These are phyloP conservation scores for Xyliphius kryptos DNA, from an alignment of 2,113 vertebrate genomes.

Conservation along the genomic window DNA sequence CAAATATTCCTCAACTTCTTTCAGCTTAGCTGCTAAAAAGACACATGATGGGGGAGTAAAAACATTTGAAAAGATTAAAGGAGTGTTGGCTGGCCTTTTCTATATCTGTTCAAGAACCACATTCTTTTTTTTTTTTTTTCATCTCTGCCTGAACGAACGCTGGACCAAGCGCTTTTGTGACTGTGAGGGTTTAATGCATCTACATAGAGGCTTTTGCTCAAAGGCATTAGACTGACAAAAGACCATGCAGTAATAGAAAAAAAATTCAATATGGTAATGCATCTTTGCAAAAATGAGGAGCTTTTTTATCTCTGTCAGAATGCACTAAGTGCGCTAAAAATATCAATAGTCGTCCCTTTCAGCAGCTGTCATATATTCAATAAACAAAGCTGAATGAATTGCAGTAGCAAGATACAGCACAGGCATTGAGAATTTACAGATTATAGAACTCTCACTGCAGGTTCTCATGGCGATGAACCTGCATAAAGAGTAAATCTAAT, in stretches of 20 bases:
- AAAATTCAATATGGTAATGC: constrained; percentile 43
- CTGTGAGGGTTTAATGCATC: constrained; percentile 29
- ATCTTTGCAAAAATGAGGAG: constrained; percentile 24
- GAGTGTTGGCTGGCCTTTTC: constrained; percentile 22
- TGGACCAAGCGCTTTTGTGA: constrained; percentile 34
- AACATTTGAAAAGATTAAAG: constrained; percentile 34
- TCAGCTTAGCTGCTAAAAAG: constrained; percentile 14
- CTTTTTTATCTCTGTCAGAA: no score
- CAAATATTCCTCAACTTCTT: background rate
- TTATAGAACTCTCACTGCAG: no score
- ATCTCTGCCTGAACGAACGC: constrained; percentile 19
- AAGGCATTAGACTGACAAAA: constrained; percentile 40
- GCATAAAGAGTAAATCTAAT: constrained; percentile 11
- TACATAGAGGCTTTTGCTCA: constrained; percentile 27
- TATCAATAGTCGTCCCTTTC: no score
- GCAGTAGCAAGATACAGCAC: no score
- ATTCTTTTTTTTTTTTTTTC: background rate
- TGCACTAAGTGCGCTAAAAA: constrained; percentile 36
- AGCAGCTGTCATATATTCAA: no score
- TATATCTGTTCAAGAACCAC: constrained; percentile 7
- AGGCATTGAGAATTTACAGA: no score
- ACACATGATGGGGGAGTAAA: constrained; percentile 14
- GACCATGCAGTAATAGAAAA: constrained; percentile 27
- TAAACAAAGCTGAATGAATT: no score
- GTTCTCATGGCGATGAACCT: constrained; percentile 9